phyloP scores from a whole-genome alignment of 2,113 vertebrate genomes.

The Notiomystis cincta region DNA sequence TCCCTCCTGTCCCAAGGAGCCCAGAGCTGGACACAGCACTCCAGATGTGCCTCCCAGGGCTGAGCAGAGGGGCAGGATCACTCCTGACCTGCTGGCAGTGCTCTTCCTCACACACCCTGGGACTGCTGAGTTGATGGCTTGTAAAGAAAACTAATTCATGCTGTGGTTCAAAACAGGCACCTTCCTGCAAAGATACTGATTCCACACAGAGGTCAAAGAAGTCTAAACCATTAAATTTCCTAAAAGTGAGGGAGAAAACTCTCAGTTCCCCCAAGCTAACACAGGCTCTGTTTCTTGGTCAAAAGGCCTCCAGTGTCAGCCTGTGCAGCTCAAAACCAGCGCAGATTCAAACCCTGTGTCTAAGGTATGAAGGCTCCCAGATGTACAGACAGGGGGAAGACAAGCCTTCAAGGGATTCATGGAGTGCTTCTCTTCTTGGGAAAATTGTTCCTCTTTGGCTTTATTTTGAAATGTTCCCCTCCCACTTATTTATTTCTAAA shows the following conservation, averaged over 20 bases:
- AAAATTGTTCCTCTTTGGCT: background rate
- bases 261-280: background rate
- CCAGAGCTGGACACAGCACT: background rate
- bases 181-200: background rate
- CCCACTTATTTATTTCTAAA: background rate
- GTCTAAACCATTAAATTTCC: background rate
- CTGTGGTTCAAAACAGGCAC: background rate
- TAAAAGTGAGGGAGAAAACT: fast-evolving
- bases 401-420: background rate
- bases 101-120: background rate
- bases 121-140: background rate
- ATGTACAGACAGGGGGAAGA: fast-evolving
- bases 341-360: background rate
- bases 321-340: background rate
- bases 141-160: background rate
- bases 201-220: fast-evolving
- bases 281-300: background rate
- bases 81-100: background rate
- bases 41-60: background rate
- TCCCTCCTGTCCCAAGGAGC: background rate
- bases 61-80: background rate
- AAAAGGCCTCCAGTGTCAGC: background rate
- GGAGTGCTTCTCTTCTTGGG: background rate
- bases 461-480: background rate
- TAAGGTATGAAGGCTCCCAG: background rate